Percentiles rank a stretch among this genome's conserved stretches.
Evolutionary conservation across 2,113 vertebrate genomes (phyloP).

Genomic region (Empidonax alnorum): DNA sequence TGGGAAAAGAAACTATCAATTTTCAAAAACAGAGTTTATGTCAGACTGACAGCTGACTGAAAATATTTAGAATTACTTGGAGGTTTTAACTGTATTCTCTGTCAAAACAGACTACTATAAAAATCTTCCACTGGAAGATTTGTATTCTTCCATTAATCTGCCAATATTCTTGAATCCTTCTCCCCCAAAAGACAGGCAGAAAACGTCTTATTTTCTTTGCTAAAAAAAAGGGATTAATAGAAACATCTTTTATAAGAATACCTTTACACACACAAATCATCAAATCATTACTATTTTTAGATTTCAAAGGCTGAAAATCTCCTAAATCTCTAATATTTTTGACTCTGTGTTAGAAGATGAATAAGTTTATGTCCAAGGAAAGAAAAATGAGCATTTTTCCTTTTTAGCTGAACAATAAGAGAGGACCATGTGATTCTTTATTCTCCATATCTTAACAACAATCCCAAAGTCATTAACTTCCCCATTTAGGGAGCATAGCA

Average conservation of each 20-base stretch:
- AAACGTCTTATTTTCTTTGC: not conserved
- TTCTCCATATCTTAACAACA: not conserved
- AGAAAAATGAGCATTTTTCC: not conserved
- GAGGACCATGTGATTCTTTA: not conserved
- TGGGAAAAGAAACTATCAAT: not conserved
- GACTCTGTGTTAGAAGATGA: not conserved
- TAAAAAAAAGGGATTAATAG: not conserved
- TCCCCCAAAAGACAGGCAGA: not conserved
- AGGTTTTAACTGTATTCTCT: not conserved
- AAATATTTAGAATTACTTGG: not conserved
- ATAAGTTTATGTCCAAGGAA: not conserved
- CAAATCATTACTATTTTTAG: not conserved
- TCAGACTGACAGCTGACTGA: not conserved
- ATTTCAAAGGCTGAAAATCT: not conserved
- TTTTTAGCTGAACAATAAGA: not conserved
- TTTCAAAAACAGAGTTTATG: not conserved
- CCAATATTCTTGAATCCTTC: not conserved
- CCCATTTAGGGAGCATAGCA: not conserved
- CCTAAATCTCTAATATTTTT: not conserved
- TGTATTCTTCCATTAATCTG: not conserved
- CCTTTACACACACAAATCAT: not conserved
- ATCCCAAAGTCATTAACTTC: not conserved
- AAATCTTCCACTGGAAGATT: not conserved
- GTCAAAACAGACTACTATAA: not conserved
- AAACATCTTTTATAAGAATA: not conserved